Evolutionary conservation across 2,797 vertebrate genomes (phyloP).

Genomic region (Zalophus californianus): DNA sequence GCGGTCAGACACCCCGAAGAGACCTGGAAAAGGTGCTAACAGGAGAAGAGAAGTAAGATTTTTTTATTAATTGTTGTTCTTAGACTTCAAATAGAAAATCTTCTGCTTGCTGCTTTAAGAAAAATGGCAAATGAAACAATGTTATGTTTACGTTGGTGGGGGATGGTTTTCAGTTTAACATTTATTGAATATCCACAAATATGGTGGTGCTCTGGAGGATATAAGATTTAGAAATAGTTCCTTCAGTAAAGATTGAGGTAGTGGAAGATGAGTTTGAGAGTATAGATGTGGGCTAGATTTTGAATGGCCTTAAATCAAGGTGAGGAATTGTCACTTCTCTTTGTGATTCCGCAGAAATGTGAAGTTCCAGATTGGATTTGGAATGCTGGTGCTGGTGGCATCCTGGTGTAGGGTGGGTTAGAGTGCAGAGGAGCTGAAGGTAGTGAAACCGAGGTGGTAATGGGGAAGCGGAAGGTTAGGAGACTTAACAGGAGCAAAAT

Average conservation of each 20-base stretch:
- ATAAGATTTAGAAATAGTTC: slow-evolving; percentile 1
- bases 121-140: background rate
- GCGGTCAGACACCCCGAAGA: slow-evolving; percentile 97
- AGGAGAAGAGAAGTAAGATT: slow-evolving; percentile 97
- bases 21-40: slow-evolving; percentile 99
- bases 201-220: background rate
- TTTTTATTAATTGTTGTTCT: background rate
- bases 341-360: background rate
- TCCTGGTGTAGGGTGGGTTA: background rate
- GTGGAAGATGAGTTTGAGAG: background rate
- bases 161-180: background rate
- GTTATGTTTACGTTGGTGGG: background rate
- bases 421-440: background rate
- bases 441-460: background rate
- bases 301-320: background rate
- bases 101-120: background rate
- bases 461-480: background rate
- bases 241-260: background rate
- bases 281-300: background rate
- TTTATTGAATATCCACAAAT: background rate
- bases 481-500: background rate
- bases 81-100: background rate
- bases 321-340: background rate
- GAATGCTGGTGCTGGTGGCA: background rate
- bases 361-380: background rate